These are phyloP conservation scores for Drosophila antonietae DNA, from an alignment of 2,888 invertebrate genomes.

Conservation along the genomic window DNA sequence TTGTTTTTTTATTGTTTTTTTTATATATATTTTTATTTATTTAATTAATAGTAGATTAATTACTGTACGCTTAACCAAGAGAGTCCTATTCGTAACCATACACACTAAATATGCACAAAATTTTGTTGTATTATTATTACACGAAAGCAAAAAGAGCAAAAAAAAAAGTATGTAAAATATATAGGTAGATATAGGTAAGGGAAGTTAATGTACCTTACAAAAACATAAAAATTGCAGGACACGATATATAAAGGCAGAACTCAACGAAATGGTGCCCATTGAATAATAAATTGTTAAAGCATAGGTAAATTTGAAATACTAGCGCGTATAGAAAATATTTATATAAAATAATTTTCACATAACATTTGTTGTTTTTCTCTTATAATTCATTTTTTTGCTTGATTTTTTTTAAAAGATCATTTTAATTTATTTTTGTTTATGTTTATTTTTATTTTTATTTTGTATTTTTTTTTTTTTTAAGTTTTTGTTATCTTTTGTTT, in stretches of 20 bases:
- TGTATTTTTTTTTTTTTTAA: neutral
- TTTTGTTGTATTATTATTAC: constrained; percentile 59
- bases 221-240: constrained; percentile 38
- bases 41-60: constrained; percentile 78
- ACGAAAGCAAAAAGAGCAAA: constrained; percentile 31
- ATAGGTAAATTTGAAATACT: constrained; percentile 66
- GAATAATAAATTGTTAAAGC: constrained; percentile 55
- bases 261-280: constrained; percentile 37
- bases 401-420: constrained; percentile 47
- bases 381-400: constrained; percentile 36
- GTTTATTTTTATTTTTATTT: neutral
- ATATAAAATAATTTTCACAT: constrained; percentile 75
- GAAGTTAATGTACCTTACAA: constrained; percentile 30
- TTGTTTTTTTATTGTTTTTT: neutral
- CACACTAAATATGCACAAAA: constrained; percentile 79
- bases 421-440: constrained; percentile 40
- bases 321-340: constrained; percentile 70
- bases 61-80: constrained; percentile 77
- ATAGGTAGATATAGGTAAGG: constrained; percentile 6
- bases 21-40: constrained; percentile 62
- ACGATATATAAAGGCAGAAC: constrained; percentile 20
- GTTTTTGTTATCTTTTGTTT: neutral
- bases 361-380: constrained; percentile 64
- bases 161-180: constrained; percentile 11
- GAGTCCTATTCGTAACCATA: constrained; percentile 76